phyloP scores from a whole-genome alignment of 2,888 invertebrate species.

The Psylliodes chrysocephalus region DNA sequence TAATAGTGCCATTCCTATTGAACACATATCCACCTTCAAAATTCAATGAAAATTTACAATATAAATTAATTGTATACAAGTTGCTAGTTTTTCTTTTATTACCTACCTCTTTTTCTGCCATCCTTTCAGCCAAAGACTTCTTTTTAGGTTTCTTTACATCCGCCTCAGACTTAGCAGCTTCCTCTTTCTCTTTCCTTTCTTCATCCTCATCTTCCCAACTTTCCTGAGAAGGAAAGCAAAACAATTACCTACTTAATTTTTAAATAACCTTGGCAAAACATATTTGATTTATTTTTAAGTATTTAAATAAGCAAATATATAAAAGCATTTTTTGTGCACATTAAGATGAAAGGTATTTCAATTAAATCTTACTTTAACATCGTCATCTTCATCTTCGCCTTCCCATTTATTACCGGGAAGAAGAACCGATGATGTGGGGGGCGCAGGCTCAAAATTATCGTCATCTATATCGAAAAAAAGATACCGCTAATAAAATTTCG shows the following conservation, averaged over 20 bases:
- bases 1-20: no score
- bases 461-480: constrained; percentile 67
- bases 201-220: constrained; percentile 94
- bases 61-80: no score
- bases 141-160: constrained; percentile 73
- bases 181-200: constrained; percentile 80
- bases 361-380: constrained; percentile 79
- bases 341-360: no score
- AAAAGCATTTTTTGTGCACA: no score
- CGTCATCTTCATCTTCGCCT: constrained; percentile 89
- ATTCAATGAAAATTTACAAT: no score
- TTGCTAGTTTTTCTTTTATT: no score
- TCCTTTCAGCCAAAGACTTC: constrained; percentile 80
- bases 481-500: neutral
- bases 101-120: constrained; percentile 88
- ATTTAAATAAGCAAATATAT: no score
- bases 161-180: constrained; percentile 60
- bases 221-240: constrained; percentile 71
- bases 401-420: constrained; percentile 83
- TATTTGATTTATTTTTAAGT: no score
- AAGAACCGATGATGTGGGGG: constrained; percentile 68
- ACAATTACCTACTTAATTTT: no score
- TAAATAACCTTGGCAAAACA: no score
- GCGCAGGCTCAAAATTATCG: constrained; percentile 74
- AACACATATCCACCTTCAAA: no score